Evolutionary conservation across 2,113 vertebrate genomes (phyloP).

Genomic region (Toxotes chatareus): DNA sequence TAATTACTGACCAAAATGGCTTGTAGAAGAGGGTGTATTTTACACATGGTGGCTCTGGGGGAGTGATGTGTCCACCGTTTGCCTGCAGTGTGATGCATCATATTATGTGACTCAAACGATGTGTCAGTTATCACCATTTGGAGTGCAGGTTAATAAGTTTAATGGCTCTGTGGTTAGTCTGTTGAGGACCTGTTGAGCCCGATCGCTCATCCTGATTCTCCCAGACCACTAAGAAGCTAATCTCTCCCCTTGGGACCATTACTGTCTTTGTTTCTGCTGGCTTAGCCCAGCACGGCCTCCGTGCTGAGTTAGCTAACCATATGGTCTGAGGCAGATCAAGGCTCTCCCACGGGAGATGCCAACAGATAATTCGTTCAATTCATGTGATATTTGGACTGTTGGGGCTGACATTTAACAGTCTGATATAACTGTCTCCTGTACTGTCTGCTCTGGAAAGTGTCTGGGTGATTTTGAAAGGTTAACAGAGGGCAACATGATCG

Average conservation of each 20-base stretch:
- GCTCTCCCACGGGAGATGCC: slow-evolving; percentile 23
- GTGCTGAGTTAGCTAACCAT: slow-evolving; percentile 70
- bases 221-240: slow-evolving; percentile 60
- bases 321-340: slow-evolving; percentile 65
- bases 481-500: not conserved
- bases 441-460: not conserved
- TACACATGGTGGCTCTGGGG: not conserved
- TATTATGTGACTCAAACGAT: slow-evolving; percentile 4
- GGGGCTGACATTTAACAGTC: slow-evolving; percentile 8
- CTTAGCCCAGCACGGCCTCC: slow-evolving; percentile 54
- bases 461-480: not conserved
- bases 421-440: not conserved
- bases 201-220: slow-evolving; percentile 33
- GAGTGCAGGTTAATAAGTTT: slow-evolving; percentile 58
- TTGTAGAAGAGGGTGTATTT: not conserved
- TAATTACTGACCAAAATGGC: not conserved
- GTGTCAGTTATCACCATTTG: not conserved
- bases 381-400: slow-evolving; percentile 15
- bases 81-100: not conserved
- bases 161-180: slow-evolving; percentile 45
- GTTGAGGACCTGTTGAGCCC: slow-evolving; percentile 38
- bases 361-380: slow-evolving; percentile 38
- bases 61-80: not conserved
- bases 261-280: slow-evolving; percentile 58
- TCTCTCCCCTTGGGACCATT: slow-evolving; percentile 59